Evolutionary conservation across 2,888 invertebrate genomes (phyloP).

Genomic region (Sycophila texana): DNA sequence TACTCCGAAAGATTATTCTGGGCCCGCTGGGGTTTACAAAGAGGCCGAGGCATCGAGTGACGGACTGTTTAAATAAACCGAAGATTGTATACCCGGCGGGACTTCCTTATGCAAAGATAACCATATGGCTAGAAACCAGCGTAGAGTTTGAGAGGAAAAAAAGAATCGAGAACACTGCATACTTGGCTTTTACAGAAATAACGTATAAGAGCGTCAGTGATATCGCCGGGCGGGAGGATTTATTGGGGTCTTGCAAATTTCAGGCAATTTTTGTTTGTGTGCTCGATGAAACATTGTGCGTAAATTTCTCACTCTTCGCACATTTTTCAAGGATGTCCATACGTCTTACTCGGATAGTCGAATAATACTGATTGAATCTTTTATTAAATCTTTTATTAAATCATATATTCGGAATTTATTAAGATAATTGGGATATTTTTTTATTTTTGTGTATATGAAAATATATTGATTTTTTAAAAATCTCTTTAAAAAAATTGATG

Average conservation of each 20-base stretch:
- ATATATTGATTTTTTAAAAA: too few relatives aligned
- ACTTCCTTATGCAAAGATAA: conserved; percentile 70
- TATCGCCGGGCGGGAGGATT: not conserved
- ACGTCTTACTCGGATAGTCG: not conserved
- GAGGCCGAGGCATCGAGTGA: conserved; percentile 66
- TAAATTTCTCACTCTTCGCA: too few relatives aligned
- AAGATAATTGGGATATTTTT: too few relatives aligned
- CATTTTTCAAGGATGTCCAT: not conserved
- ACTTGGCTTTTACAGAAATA: conserved; percentile 7
- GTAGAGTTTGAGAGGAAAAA: not conserved
- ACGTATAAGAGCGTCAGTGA: not conserved
- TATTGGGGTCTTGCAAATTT: conserved; percentile 14
- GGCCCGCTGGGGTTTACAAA: conserved; percentile 64
- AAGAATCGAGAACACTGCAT: conserved; percentile 19
- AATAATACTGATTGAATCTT: too few relatives aligned
- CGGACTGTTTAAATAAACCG: conserved; percentile 72
- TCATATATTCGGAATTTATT: too few relatives aligned
- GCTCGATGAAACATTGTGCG: conserved; percentile 9
- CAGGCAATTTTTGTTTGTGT: not conserved
- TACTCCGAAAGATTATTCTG: conserved; percentile 69
- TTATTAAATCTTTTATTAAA: too few relatives aligned
- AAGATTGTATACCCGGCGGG: conserved; percentile 68
- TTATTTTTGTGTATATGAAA: too few relatives aligned
- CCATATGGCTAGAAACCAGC: conserved; percentile 68
- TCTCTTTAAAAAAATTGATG: too few relatives aligned